Evolutionary conservation across 2,888 invertebrate genomes (phyloP).

Genomic region (Congeria kusceri): DNA sequence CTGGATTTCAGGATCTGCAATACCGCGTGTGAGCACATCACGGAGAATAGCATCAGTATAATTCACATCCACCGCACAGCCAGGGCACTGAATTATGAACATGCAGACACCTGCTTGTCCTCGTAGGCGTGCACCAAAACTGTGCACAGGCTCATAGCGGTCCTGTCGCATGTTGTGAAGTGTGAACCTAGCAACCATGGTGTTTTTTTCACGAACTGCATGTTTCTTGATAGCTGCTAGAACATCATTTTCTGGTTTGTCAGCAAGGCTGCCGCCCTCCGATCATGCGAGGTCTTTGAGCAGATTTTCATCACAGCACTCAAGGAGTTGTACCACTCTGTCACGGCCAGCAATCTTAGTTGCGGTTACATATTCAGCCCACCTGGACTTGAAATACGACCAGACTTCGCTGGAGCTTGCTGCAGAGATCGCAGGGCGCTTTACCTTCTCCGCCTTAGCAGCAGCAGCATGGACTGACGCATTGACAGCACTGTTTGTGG

Average conservation of each 20-base stretch:
- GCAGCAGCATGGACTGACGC: background rate
- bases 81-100: conserved; percentile 42
- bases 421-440: conserved; percentile 36
- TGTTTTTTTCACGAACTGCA: conserved; percentile 58
- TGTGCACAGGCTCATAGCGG: conserved; percentile 60
- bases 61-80: conserved; percentile 36
- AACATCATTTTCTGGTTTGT: conserved; percentile 45
- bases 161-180: conserved; percentile 62
- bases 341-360: conserved; percentile 58
- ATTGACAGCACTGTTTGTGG: conserved; percentile 34
- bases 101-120: conserved; percentile 68
- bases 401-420: conserved; percentile 46
- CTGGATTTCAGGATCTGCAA: conserved; percentile 48
- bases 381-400: conserved; percentile 54
- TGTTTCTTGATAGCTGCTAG: conserved; percentile 44
- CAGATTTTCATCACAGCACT: conserved; percentile 65
- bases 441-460: conserved; percentile 38
- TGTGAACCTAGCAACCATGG: conserved; percentile 41
- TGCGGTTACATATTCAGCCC: conserved; percentile 62
- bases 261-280: conserved; percentile 36
- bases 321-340: conserved; percentile 57
- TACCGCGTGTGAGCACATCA: conserved; percentile 37
- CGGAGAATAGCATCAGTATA: conserved; percentile 52
- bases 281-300: conserved; percentile 61
- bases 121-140: conserved; percentile 57